Evolutionary conservation across 1,140 invertebrate species (phyloP).

Genomic region (Galleria mellonella): DNA sequence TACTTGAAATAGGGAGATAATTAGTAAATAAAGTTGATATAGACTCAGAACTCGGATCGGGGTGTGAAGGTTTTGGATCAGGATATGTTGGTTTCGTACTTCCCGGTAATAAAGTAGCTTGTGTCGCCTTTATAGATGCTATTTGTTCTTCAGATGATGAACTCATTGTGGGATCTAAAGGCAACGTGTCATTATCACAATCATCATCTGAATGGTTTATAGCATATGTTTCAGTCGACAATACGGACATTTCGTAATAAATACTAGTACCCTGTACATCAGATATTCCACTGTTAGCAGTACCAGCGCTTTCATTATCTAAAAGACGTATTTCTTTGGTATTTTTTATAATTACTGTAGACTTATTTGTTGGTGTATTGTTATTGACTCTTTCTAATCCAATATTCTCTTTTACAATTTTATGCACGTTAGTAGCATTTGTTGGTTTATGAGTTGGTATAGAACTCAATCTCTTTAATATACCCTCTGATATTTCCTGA

Average conservation of each 20-base stretch:
- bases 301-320: slow-evolving; percentile 56
- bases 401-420: slow-evolving; percentile 42
- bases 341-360: slow-evolving; percentile 59
- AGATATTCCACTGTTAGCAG: slow-evolving; percentile 47
- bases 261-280: slow-evolving; percentile 67
- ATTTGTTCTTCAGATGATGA: slow-evolving; percentile 45
- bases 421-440: slow-evolving; percentile 40
- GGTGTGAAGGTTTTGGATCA: slow-evolving; percentile 16
- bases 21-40: slow-evolving; percentile 17
- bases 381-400: slow-evolving; percentile 40
- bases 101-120: slow-evolving; percentile 13
- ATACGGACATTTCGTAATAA: slow-evolving; percentile 66
- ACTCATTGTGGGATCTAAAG: slow-evolving; percentile 29
- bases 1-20: slow-evolving; percentile 22
- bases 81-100: slow-evolving; percentile 11
- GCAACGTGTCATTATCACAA: slow-evolving; percentile 51
- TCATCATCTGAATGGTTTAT: slow-evolving; percentile 54
- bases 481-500: slow-evolving; percentile 53
- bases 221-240: slow-evolving; percentile 67
- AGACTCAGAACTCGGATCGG: slow-evolving; percentile 14
- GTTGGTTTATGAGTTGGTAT: slow-evolving; percentile 39
- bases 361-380: slow-evolving; percentile 52
- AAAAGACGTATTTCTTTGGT: slow-evolving; percentile 61
- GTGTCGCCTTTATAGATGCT: slow-evolving; percentile 30
- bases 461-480: slow-evolving; percentile 47